Evolutionary conservation across 2,113 vertebrate species (phyloP).

Genomic region (Equus quagga): DNA sequence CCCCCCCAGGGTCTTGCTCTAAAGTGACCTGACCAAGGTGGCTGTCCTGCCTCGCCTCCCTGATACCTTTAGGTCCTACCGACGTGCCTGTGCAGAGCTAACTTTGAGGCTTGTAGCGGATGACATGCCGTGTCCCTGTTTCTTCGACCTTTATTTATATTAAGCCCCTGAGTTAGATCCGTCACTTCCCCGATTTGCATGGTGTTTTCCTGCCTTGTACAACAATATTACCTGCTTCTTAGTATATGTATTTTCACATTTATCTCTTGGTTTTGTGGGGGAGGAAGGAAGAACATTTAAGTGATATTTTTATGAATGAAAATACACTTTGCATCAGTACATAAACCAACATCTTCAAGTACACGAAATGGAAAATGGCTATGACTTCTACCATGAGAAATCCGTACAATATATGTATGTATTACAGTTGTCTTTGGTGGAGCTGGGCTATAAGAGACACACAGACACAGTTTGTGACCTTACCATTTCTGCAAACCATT

Average conservation of each 20-base stretch:
- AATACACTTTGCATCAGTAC: not conserved
- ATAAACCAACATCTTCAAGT: not conserved
- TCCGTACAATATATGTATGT: not conserved
- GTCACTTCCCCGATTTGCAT: not conserved
- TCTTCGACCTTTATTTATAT: not conserved
- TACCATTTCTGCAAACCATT: conserved; percentile 54
- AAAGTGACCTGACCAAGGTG: not conserved
- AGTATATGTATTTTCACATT: not conserved
- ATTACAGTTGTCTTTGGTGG: not conserved
- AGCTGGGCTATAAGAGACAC: not conserved
- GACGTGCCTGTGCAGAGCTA: not conserved
- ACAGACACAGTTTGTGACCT: not conserved
- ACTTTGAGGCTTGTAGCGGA: not conserved
- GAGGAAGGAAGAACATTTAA: not conserved
- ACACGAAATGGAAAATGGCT: not conserved
- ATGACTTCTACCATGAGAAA: not conserved
- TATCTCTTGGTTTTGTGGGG: not conserved
- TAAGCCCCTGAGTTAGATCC: not conserved
- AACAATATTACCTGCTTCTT: not conserved
- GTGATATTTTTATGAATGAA: conserved; percentile 39
- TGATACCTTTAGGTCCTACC: not conserved
- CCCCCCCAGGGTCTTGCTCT: not conserved
- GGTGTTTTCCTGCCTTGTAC: not conserved
- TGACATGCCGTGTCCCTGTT: not conserved
- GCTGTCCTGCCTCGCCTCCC: not conserved